These are phyloP conservation scores for Peromyscus melanophrys DNA, from an alignment of 2,797 vertebrate genomes.

Conservation along the genomic window DNA sequence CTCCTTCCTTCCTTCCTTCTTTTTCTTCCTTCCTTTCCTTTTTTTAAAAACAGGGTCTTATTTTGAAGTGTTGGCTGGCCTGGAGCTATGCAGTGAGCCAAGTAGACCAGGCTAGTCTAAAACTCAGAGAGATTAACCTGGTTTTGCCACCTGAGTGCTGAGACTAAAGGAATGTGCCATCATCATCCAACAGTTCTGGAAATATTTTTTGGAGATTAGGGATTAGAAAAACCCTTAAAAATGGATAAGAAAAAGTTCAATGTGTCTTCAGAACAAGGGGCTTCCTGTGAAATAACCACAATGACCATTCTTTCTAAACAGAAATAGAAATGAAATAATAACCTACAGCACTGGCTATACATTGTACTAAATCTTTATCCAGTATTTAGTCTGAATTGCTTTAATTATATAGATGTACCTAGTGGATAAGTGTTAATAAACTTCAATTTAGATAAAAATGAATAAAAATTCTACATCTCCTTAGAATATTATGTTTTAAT, in stretches of 20 bases:
- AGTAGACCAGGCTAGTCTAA: background rate
- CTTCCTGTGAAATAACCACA: background rate
- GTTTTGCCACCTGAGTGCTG: background rate
- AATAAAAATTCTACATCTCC: conserved; percentile 70
- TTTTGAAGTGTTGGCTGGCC: background rate
- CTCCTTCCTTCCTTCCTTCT: too few species aligned
- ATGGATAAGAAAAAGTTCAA: background rate
- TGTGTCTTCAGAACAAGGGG: background rate
- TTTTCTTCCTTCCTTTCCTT: too few species aligned
- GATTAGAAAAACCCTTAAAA: conserved; percentile 28
- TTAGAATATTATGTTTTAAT: conserved; percentile 69
- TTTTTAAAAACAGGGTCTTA: background rate
- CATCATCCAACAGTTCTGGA: conserved; percentile 4
- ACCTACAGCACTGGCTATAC: background rate
- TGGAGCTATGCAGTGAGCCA: background rate
- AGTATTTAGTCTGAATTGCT: conserved; percentile 52
- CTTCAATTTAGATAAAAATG: conserved; percentile 76
- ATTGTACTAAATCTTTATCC: conserved; percentile 8
- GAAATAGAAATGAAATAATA: conserved; percentile 41
- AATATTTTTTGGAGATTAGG: background rate
- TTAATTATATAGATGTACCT: conserved; percentile 72
- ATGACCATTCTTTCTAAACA: background rate
- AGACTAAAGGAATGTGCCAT: background rate
- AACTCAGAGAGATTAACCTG: background rate
- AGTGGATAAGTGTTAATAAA: conserved; percentile 78